Conservation (phyloP, 2,113 vertebrate genomes). For the Aegithalos caudatus region DNA sequence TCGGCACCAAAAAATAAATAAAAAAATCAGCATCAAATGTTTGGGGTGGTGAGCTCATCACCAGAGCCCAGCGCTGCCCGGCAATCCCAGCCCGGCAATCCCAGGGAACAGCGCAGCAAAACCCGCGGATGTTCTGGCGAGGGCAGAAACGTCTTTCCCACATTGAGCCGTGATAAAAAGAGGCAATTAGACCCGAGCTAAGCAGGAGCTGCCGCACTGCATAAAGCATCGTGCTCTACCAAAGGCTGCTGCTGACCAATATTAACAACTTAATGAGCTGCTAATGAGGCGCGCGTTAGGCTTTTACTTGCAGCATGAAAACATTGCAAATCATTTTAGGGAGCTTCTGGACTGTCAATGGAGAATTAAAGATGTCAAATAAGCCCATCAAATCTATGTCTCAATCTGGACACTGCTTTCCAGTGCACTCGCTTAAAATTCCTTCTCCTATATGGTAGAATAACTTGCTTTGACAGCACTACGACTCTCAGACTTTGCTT, state of each 20-base stretch:
- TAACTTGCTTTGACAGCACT: conserved; percentile 51
- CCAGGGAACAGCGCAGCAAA: background rate
- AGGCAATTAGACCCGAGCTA: conserved; percentile 40
- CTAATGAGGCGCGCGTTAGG: conserved; percentile 62
- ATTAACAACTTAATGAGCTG: conserved; percentile 72
- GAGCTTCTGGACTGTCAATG: conserved; percentile 43
- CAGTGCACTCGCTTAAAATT: conserved; percentile 41
- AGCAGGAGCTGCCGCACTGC: conserved; percentile 20
- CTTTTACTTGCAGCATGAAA: conserved; percentile 61
- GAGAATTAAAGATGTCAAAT: conserved; percentile 55
- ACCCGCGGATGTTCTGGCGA: background rate
- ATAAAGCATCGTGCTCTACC: conserved; percentile 38
- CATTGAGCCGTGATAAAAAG: background rate
- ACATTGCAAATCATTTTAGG: conserved; percentile 63
- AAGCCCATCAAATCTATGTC: conserved; percentile 43
- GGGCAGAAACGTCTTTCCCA: background rate
- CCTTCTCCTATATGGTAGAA: conserved; percentile 3
- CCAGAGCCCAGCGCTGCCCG: background rate
- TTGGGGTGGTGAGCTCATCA: background rate
- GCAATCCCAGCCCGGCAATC: background rate
- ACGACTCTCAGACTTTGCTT: conserved; percentile 21
- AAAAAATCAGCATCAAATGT: background rate
- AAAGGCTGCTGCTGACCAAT: conserved; percentile 67
- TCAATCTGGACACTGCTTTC: conserved; percentile 43
- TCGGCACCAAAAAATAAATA: background rate